A percentile compares a stretch with the other conserved stretches of the same genome.
These are phyloP conservation scores for Lipophrys pholis DNA, from an alignment of 2,113 vertebrate genomes.

Conservation along the genomic window DNA sequence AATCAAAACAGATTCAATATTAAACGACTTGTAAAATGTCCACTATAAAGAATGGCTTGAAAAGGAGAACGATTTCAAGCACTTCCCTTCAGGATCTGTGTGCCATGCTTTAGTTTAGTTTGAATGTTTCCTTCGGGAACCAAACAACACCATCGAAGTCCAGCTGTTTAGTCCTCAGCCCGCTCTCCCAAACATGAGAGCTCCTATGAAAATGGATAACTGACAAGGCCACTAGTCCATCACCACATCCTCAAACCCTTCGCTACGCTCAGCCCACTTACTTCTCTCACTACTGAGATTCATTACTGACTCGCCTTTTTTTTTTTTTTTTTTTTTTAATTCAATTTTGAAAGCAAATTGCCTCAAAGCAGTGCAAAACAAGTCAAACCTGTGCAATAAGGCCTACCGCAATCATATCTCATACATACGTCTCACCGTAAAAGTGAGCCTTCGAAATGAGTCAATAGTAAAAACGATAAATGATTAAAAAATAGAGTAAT, in stretches of 20 bases:
- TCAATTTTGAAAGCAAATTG: slow-evolving; percentile 60
- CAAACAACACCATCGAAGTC: slow-evolving; percentile 29
- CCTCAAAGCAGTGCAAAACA: slow-evolving; percentile 85
- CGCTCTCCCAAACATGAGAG: slow-evolving; percentile 39
- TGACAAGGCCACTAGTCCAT: slow-evolving; percentile 79
- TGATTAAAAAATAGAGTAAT: slow-evolving; percentile 64
- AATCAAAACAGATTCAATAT: slow-evolving; percentile 52
- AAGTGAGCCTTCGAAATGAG: slow-evolving; percentile 69
- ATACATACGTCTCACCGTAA: slow-evolving; percentile 43
- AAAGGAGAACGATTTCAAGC: slow-evolving; percentile 36
- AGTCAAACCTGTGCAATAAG: slow-evolving; percentile 81
- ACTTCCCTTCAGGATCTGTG: slow-evolving; percentile 20
- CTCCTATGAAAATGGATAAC: slow-evolving; percentile 61
- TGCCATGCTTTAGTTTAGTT: slow-evolving; percentile 49
- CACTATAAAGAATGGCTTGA: slow-evolving; percentile 68
- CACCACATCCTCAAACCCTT: slow-evolving; percentile 62
- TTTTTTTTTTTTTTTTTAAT: slow-evolving; percentile 3
- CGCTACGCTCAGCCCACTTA: slow-evolving; percentile 27
- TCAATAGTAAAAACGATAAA: slow-evolving; percentile 63
- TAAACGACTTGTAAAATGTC: slow-evolving; percentile 74
- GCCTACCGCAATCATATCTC: slow-evolving; percentile 71
- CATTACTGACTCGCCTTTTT: slow-evolving; percentile 29
- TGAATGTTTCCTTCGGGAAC: slow-evolving; percentile 51
- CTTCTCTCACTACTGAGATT: slow-evolving; percentile 27
- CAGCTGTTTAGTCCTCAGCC: slow-evolving; percentile 38